Evolutionary conservation across 2,113 vertebrate genomes (phyloP), one percentile per base, ranked within the genome.

Genomic region (Neoarius graeffei): DNA sequence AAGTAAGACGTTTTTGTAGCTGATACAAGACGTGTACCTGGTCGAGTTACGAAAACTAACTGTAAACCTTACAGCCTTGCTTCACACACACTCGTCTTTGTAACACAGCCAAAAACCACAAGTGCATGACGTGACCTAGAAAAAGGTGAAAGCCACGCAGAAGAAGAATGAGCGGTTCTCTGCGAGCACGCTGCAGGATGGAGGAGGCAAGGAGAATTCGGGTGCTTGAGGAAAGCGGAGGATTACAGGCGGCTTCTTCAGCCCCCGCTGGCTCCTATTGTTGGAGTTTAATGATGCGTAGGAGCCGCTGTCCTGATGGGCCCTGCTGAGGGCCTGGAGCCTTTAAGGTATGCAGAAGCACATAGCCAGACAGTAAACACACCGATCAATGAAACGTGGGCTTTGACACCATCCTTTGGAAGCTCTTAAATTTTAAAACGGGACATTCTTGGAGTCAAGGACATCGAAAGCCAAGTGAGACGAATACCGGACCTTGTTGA

Each of bases 311-410:
- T 73, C 85, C 48, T 54, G 66, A 80, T 79, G 80, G 80, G 83
- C 56, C 86, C 82, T 59, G 83, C 69, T 79, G 60, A 81, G 88
- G 67, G 57, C 69, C 86, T 57, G 73, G 85, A 81, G 85, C 76
- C 76, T 81, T 82, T 87, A 74, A 85, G 81, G 85, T 86, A 84
- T 88, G 89, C 77, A 88, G 74, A 84, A 84, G 54, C 76, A 89
- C 73, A 84, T 54, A 83, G 81, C 71, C 83, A 86, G 80, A 67
- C 85, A 2, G 59, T 93, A 86, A 93, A 91, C 79, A 87, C 11
- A 0, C 56, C 80, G 17, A 85, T 93, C 92, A 94, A 93, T 91
- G 85, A 88, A 83, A 87, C 77, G 85, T 87, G 90, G 42, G 91
- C 84, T 93, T 92, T 91, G 77, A 83, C 83, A 84, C 86, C 2